Evolutionary conservation across 1,140 invertebrate species (phyloP), one percentile per base, ranked within the genome.

Genomic region (Formica selysi): DNA sequence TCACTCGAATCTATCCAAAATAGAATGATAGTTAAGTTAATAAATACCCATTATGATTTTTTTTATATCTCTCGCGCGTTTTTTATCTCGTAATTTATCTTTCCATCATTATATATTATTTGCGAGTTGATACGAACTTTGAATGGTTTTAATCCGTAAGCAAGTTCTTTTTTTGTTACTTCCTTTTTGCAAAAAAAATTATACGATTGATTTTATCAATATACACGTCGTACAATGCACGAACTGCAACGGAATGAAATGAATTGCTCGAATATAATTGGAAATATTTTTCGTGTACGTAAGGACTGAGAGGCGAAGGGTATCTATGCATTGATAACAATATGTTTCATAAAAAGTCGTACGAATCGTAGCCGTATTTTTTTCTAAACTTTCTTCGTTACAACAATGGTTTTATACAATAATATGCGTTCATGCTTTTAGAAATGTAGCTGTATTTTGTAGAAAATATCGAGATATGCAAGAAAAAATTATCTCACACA

Each of bases 191-290:
- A 10, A 62, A 79, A 67, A 10, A 62, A 79, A 67, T 8, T 36
- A 0, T 44, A 44, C 48, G 13, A 51, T 41, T 26, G 61, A 79
- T 67, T 67, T 36, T 13, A 44, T 36, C 29, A 32, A 2, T 32
- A n/a, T 44, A 10, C n/a, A 36, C 26, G 6, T 36, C 10, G 29
- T 48, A 78, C 61, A 61, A 22, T 19, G 41, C 22, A 65, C 19
- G 54, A 26, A 38, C 16, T 44, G 13, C 41, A 65, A 36, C 41
- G 41, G 29, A 19, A 4, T n/a, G 76, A 38, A 36, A 51, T 67
- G 16, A 65, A 79, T 65, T 51, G 32, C 41, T 41, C 7, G 38
- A 79, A 36, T 65, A 61, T 76, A 76, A 76, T 76, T 61, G 59
- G 59, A 65, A 36, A 64, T 78, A 65, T 65, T 78, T 78, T 78